phyloP scores from a whole-genome alignment of 2,113 vertebrate species.

The Taxidea taxus region DNA sequence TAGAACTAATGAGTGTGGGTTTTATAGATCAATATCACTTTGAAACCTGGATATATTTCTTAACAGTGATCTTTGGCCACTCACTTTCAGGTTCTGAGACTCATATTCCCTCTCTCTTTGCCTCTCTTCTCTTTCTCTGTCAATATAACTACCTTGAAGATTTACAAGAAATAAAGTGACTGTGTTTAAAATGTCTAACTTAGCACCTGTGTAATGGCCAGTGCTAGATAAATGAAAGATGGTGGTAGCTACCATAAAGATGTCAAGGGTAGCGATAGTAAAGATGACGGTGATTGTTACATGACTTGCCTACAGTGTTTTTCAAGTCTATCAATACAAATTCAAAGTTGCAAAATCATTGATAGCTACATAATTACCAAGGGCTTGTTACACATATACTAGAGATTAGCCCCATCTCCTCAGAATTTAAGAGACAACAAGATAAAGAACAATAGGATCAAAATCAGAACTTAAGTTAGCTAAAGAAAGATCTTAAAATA shows the following conservation, averaged over 20 bases:
- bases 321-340: neutral
- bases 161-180: neutral
- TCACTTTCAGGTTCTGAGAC: neutral
- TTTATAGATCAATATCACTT: neutral
- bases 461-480: neutral
- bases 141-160: neutral
- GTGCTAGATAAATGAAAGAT: neutral
- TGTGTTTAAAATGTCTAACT: neutral
- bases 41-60: neutral
- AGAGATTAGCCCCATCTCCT: neutral
- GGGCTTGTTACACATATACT: neutral
- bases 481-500: neutral
- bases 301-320: neutral
- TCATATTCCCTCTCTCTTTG: neutral
- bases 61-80: neutral
- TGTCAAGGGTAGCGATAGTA: neutral
- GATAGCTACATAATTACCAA: neutral
- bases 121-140: neutral
- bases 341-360: neutral
- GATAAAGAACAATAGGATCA: neutral
- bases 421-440: neutral
- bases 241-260: neutral
- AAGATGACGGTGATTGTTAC: neutral
- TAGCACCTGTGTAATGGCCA: neutral
- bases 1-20: neutral